Percentiles rank a stretch among this genome's conserved stretches.
Evolutionary conservation across 2,113 vertebrate genomes (phyloP).

Genomic region (Columba livia): DNA sequence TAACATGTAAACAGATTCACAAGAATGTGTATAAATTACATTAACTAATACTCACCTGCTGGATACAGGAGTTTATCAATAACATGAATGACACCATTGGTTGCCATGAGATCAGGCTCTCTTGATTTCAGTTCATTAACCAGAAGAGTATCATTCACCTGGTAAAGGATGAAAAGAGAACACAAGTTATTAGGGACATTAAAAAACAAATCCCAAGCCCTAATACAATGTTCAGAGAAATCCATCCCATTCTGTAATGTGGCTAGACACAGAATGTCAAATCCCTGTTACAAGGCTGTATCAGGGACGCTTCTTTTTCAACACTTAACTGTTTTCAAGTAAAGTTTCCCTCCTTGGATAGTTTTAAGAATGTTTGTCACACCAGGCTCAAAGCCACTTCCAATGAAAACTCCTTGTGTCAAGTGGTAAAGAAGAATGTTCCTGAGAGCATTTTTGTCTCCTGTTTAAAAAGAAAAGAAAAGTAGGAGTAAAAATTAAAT

Average conservation of each 20-base stretch:
- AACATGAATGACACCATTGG: constrained; percentile 92
- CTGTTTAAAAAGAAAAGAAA: constrained; percentile 60
- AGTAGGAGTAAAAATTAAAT: not conserved
- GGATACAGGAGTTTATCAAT: constrained; percentile 91
- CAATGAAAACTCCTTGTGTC: constrained; percentile 87
- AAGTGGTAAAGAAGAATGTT: constrained; percentile 94
- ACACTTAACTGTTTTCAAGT: constrained; percentile 85
- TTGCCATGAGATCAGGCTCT: constrained; percentile 89
- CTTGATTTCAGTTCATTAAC: constrained; percentile 87
- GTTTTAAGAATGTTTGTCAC: constrained; percentile 95
- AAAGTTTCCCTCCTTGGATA: constrained; percentile 89
- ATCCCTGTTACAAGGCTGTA: not conserved
- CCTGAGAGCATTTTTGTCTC: constrained; percentile 86
- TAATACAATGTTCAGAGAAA: not conserved
- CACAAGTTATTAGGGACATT: not conserved
- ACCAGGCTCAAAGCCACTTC: constrained; percentile 89
- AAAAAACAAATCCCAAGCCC: not conserved
- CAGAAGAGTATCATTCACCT: constrained; percentile 86
- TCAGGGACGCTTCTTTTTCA: not conserved
- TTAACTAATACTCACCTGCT: constrained; percentile 75
- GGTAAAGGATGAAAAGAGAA: not conserved
- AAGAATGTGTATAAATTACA: not conserved
- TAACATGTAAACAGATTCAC: not conserved
- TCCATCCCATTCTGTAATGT: not conserved
- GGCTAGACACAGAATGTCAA: not conserved